Percentiles rank a stretch among this genome's conserved stretches.
Conservation (phyloP, 1,140 invertebrate species). For the Zaprionus camerounensis region DNA sequence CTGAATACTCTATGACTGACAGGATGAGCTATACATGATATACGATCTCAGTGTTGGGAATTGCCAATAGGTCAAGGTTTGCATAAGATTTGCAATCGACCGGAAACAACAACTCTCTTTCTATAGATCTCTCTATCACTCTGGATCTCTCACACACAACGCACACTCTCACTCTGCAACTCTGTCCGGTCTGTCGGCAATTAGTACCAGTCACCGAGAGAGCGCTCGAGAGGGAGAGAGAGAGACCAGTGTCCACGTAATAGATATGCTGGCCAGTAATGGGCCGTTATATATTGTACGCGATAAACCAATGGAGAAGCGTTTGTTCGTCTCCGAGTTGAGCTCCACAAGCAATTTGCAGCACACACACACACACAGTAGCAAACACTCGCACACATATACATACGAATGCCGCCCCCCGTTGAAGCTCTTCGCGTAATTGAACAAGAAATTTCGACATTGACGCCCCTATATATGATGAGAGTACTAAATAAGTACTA, state of each 20-base stretch:
- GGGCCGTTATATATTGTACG: constrained; percentile 44
- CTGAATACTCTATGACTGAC: not conserved
- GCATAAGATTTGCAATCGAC: constrained; percentile 19
- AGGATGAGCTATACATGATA: not conserved
- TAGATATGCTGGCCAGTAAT: constrained; percentile 68
- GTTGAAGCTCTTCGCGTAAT: constrained; percentile 58
- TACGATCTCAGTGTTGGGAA: not conserved
- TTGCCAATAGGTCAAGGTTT: constrained; percentile 22
- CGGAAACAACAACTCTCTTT: constrained; percentile 49
- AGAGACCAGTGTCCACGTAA: constrained; percentile 18
- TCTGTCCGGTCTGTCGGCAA: constrained; percentile 52
- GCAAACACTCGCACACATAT: not conserved
- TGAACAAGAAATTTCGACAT: constrained; percentile 71
- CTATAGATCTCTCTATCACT: constrained; percentile 2
- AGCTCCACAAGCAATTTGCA: constrained; percentile 43
- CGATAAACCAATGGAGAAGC: constrained; percentile 58
- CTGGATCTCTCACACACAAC: not conserved
- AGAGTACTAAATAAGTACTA: constrained; percentile 20
- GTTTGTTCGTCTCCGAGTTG: constrained; percentile 11
- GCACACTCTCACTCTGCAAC: constrained; percentile 7
- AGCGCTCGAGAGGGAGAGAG: constrained; percentile 1
- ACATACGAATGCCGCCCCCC: constrained; percentile 49
- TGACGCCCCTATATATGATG: constrained; percentile 71
- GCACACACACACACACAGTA: constrained; percentile 14
- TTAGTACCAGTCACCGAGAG: constrained; percentile 75